Percentiles rank a stretch among this genome's conserved stretches.
Evolutionary conservation across 1,140 invertebrate genomes (phyloP).

Genomic region (Bombyx mori): ASM3026992v2 NC_085126.1:3359501-3360000

Average conservation of each 20-base stretch:
- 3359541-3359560: too few relatives aligned
- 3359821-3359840: conserved; percentile 20
- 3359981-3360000: too few relatives aligned
- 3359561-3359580: conserved; percentile 11
- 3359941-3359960: too few relatives aligned
- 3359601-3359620: conserved; percentile 13
- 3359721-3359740: too few relatives aligned
- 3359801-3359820: conserved; percentile 17
- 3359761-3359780: conserved; percentile 19
- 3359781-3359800: conserved; percentile 23
- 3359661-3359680: conserved; percentile 7
- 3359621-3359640: conserved; percentile 9
- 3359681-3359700: conserved; percentile 8
- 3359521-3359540: too few relatives aligned
- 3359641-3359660: conserved; percentile 28
- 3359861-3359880: conserved; percentile 18
- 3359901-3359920: too few relatives aligned
- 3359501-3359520: too few relatives aligned
- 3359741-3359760: conserved; percentile 2
- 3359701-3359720: conserved; percentile 7
- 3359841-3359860: conserved; percentile 16
- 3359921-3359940: too few relatives aligned
- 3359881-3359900: not conserved
- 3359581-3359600: conserved; percentile 14
- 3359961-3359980: too few relatives aligned